phyloP scores from a whole-genome alignment of 1,140 invertebrate species.

The Habropoda laboriosa region DNA sequence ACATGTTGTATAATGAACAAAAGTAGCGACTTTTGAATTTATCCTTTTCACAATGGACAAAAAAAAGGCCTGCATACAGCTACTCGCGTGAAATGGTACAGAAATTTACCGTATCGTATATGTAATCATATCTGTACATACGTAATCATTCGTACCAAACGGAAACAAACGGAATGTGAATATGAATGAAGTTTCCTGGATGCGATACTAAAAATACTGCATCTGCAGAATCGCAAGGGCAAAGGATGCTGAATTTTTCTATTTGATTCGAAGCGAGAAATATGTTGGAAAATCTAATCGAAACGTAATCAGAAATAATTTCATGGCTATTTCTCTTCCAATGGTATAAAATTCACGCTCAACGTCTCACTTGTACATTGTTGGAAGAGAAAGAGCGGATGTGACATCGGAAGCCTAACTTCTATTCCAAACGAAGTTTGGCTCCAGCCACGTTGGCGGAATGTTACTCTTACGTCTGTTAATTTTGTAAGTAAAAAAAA shows the following conservation, averaged over 20 bases:
- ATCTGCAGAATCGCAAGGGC: constrained; percentile 22
- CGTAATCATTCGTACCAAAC: constrained; percentile 5
- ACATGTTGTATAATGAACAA: no score
- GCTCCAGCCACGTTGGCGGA: neutral
- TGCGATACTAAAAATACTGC: neutral
- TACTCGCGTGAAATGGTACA: neutral
- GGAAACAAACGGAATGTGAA: constrained; percentile 11
- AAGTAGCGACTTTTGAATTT: no score
- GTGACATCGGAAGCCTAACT: neutral
- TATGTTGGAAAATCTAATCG: constrained; percentile 2
- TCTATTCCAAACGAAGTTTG: neutral
- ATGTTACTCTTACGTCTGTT: constrained; percentile 33
- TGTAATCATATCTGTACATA: no score
- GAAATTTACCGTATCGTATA: no score
- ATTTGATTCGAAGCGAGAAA: neutral
- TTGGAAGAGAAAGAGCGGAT: neutral
- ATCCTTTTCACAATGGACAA: no score
- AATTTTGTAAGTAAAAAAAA: constrained; percentile 8
- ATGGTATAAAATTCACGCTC: constrained; percentile 7
- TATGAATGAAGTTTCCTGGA: constrained; percentile 8
- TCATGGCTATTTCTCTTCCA: neutral
- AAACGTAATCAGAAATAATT: neutral
- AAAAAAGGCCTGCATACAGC: no score
- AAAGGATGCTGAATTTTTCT: constrained; percentile 24
- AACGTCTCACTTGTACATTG: neutral